Base-by-base conservation (phyloP, 2,113 vertebrate species). In the Strix uralensis region DNA sequence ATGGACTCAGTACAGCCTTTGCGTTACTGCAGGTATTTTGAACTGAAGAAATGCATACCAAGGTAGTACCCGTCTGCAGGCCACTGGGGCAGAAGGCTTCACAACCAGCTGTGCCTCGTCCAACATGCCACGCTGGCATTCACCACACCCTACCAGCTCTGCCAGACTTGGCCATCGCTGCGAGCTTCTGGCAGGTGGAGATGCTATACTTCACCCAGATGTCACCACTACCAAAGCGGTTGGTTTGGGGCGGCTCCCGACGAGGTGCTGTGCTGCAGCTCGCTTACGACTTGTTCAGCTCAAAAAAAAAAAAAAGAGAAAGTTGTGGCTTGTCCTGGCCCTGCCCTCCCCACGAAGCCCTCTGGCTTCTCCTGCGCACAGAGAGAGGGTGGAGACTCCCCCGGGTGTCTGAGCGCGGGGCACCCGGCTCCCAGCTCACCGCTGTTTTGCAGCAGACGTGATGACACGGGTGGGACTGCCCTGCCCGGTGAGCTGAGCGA, bases 181-280 rank as follows among this genome's bases (percentile, higher is more conserved):
- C 4, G 1, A 78, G 26, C 46, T 26, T 10, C 11, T 42, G 34
- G 54, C 52, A 47, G 51, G 21, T 16, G n/a, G n/a, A 42, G 70
- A 18, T 30, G 36, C 15, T 47, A 6, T 7, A 17, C 27, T 30
- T 25, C 26, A 7, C 29, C 21, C 38, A 0, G 6, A 23, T 0
- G 27, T 32, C 84, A 17, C 25, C 0, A 0, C 66, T 46, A 7
- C n/a, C 0, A 2, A 9, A 3, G 2, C 2, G 2, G 25, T 0
- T 13, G 73, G n/a, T 8, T 25, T 32, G 49, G 13, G 51, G 29
- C 5, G 3, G 81, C 23, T 57, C n/a, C 69, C 0, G 2, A 15
- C 1, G 4, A 34, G 29, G 15, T 9, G 15, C 40, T 55, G n/a
- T 1, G 2, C 61, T 25, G 40, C 63, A 67, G 36, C 54, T 51